These are phyloP conservation scores for Bugulina stolonifera DNA, from an alignment of 2,888 invertebrate genomes.

Conservation along the genomic window DNA sequence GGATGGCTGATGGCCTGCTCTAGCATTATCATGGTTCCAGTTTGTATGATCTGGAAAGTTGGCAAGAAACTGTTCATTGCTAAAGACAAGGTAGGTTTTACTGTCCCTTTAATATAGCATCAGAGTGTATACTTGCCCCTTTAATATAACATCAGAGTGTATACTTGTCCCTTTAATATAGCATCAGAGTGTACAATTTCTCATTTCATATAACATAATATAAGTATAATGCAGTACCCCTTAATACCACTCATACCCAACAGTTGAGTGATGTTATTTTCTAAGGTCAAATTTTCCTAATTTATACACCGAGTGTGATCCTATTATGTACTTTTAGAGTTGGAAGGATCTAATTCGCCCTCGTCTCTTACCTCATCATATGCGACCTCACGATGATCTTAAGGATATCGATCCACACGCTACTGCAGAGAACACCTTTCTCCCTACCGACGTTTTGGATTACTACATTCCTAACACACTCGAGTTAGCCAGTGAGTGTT, in stretches of 20 bases:
- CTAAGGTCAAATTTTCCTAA: too few species aligned
- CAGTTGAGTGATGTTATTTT: too few species aligned
- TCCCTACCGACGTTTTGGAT: background rate
- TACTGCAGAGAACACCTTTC: constrained; percentile 22
- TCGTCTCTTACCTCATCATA: background rate
- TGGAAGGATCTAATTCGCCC: constrained; percentile 5
- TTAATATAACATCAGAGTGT: too few species aligned
- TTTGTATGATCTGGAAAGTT: constrained; percentile 36
- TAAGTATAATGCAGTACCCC: too few species aligned
- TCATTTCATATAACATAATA: too few species aligned
- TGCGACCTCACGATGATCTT: constrained; percentile 7
- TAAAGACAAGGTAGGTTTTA: background rate
- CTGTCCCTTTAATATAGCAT: too few species aligned
- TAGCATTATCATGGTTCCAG: constrained; percentile 41
- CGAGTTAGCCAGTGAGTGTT: background rate
- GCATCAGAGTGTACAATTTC: too few species aligned
- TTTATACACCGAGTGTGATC: too few species aligned
- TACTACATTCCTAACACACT: background rate
- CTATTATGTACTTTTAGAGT: background rate
- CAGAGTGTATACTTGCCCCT: too few species aligned
- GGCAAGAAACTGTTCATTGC: constrained; percentile 7
- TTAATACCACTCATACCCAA: too few species aligned
- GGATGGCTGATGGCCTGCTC: constrained; percentile 43
- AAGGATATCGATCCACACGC: constrained; percentile 8
- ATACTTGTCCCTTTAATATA: too few species aligned